These are phyloP conservation scores for Dunckerocampus dactyliophorus DNA, from an alignment of 2,113 vertebrate genomes.

Conservation along the genomic window DNA sequence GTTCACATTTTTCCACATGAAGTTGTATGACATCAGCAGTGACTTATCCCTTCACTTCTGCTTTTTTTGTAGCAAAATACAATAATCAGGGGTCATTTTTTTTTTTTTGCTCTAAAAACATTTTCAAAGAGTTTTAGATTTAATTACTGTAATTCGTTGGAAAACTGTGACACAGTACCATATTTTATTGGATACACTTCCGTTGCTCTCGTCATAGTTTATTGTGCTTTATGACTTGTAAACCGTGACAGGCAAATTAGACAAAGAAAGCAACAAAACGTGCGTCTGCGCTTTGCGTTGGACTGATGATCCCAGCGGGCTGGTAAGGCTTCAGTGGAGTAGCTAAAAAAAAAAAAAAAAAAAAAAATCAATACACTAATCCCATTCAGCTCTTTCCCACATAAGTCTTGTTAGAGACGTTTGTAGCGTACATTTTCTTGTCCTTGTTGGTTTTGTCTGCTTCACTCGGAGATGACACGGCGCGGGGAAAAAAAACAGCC, in stretches of 20 bases:
- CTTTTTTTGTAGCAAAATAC: too few species aligned
- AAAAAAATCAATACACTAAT: constrained; percentile 12
- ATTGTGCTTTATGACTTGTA: not conserved
- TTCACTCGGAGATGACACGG: constrained; percentile 7
- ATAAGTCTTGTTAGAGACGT: constrained; percentile 8
- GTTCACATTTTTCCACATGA: too few species aligned
- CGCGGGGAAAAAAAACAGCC: not conserved
- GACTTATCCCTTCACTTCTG: too few species aligned
- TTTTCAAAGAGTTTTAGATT: too few species aligned
- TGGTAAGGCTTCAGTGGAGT: not conserved
- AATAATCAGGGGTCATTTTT: too few species aligned
- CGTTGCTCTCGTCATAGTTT: not conserved
- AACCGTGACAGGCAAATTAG: constrained; percentile 2
- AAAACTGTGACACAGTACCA: not conserved
- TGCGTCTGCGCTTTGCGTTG: not conserved
- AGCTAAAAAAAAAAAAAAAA: constrained; percentile 4
- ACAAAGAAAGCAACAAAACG: not conserved
- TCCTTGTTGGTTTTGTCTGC: constrained; percentile 11
- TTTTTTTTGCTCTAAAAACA: too few species aligned
- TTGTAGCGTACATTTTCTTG: constrained; percentile 7
- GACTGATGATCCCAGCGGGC: not conserved
- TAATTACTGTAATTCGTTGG: too few species aligned
- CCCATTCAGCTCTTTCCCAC: constrained; percentile 8
- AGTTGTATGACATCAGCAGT: too few species aligned
- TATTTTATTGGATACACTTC: not conserved